Evolutionary conservation across 2,888 invertebrate genomes (phyloP).

Genomic region (Aricia artaxerxes): DNA sequence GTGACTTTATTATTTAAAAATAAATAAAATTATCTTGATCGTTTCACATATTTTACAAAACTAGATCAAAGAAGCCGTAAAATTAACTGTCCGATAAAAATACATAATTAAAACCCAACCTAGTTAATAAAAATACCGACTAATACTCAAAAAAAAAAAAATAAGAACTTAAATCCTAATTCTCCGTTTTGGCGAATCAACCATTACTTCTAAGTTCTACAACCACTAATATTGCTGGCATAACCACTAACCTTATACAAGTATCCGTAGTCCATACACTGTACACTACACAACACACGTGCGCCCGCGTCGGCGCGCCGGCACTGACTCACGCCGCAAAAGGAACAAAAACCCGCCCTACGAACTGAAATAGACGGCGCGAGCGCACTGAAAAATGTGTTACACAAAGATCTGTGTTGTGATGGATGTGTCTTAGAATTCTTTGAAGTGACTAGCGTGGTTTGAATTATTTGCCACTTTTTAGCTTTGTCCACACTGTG

Average conservation of each 20-base stretch:
- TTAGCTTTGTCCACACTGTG: no score
- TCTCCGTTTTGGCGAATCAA: neutral
- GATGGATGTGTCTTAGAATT: neutral
- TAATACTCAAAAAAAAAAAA: neutral
- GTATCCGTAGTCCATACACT: slow-evolving; percentile 35
- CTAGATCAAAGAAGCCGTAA: neutral
- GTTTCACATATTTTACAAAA: neutral
- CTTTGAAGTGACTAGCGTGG: no score
- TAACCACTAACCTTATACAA: neutral
- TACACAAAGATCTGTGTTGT: slow-evolving; percentile 42
- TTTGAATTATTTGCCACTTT: no score
- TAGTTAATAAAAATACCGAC: neutral
- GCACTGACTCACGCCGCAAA: slow-evolving; percentile 76
- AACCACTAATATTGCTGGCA: neutral
- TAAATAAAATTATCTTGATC: no score
- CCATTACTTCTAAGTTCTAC: neutral
- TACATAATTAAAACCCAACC: neutral
- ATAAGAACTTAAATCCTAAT: neutral
- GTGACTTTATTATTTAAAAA: no score
- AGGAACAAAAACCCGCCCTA: slow-evolving; percentile 78
- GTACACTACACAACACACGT: slow-evolving; percentile 42
- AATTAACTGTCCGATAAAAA: neutral
- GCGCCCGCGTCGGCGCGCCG: slow-evolving; percentile 70
- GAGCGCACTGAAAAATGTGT: slow-evolving; percentile 71
- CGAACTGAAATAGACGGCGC: slow-evolving; percentile 65